Base-by-base conservation (phyloP, 1,140 invertebrate species). In the Camponotus pennsylvanicus region DNA sequence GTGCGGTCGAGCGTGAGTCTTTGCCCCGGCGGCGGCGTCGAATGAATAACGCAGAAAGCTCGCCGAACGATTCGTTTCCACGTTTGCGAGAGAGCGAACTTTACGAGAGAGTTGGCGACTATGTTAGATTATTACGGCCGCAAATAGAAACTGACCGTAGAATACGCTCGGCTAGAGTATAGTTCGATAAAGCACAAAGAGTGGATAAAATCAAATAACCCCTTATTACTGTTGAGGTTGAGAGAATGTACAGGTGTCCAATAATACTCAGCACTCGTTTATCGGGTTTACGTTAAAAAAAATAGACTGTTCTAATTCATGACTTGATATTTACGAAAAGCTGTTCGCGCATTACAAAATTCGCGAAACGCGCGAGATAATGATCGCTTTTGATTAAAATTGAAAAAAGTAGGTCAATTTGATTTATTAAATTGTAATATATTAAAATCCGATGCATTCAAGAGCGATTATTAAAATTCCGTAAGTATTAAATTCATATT, bases 91-190 rank as follows among this genome's bases (percentile, higher is more conserved):
- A n/a, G 85, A 0, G 8, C 40, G 42, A 69, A 57, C 49, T 88
- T 88, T 67, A 79, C 69, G 21, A 55, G 49, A 52, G 49, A 52
- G 42, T 87, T 88, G 52, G 49, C 52, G 69, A 59, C 21, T 45
- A 27, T 3, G 61, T 57, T 76, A 66, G 76, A 87, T 88, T 77
- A 87, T 84, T 73, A 82, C 86, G 69, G 61, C 78, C 52, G 78
- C 77, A 87, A 87, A 83, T 83, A 87, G 77, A 59, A 84, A 84
- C 59, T 52, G 57, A 75, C 42, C 45, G 85, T 40, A 21, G 85
- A 88, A 18, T 77, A 55, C 59, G 71, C 34, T 52, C 40, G 11
- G 4, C 49, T 52, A 32, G 66, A 59, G 15, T 52, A 52, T 86
- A 52, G 42, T 13, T 40, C 15, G 85, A 86, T 79, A 86, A 42